Percentiles rank a stretch among this genome's conserved stretches.
Conservation (phyloP, 2,797 vertebrate genomes). For the Eulemur mongoz region DNA sequence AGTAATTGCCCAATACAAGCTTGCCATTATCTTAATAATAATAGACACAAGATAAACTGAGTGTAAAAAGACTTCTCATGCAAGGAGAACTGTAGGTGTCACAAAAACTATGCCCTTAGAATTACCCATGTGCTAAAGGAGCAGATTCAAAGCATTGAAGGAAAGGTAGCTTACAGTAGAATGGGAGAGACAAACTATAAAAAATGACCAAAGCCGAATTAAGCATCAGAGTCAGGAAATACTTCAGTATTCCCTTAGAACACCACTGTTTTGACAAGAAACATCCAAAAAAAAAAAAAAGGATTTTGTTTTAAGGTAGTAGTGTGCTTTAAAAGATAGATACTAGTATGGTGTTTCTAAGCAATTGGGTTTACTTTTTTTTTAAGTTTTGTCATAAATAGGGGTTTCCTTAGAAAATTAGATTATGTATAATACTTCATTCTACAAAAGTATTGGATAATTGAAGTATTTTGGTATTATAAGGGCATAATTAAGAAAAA, state of each 20-base stretch:
- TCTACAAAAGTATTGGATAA: background rate
- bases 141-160: background rate
- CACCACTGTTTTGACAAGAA: background rate
- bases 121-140: background rate
- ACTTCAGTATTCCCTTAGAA: background rate
- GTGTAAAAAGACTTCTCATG: background rate
- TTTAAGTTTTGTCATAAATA: background rate
- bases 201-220: background rate
- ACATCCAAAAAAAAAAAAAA: background rate
- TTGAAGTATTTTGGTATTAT: background rate
- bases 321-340: background rate
- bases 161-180: background rate
- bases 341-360: background rate
- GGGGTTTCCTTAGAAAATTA: constrained; percentile 20
- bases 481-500: background rate
- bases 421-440: background rate
- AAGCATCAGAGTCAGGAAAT: background rate
- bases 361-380: background rate
- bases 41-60: background rate
- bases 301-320: background rate
- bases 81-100: background rate
- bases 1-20: background rate
- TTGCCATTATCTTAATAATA: background rate
- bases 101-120: background rate
- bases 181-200: background rate